These are phyloP conservation scores for Blastomussa wellsi DNA, from an alignment of 92 coral and sea anemone species.

Conservation along the genomic window DNA sequence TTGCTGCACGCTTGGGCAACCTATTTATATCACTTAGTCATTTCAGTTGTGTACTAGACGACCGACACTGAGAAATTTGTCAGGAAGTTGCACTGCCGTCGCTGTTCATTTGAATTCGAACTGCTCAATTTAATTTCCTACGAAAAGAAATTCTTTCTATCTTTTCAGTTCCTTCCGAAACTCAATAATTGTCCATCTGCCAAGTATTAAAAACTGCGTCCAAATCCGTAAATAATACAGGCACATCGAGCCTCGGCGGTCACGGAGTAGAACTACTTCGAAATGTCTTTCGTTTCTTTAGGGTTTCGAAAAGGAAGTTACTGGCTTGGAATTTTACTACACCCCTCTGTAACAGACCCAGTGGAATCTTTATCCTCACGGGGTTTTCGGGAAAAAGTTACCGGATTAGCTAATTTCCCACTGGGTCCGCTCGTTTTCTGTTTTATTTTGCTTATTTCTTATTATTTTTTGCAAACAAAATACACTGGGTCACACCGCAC, in stretches of 20 bases:
- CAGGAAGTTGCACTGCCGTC: background rate
- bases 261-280: background rate
- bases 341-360: too few species aligned
- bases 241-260: background rate
- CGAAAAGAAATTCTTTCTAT: background rate
- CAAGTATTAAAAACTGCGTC: background rate
- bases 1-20: background rate
- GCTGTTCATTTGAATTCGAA: background rate
- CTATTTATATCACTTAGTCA: background rate
- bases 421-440: too few species aligned
- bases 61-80: background rate
- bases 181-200: background rate
- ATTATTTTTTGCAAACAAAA: too few species aligned
- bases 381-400: too few species aligned
- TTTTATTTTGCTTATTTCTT: too few species aligned
- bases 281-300: background rate
- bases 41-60: background rate
- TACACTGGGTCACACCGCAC: too few species aligned
- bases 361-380: too few species aligned
- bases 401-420: too few species aligned
- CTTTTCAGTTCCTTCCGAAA: background rate
- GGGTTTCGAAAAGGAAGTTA: conserved; percentile 14
- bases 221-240: background rate
- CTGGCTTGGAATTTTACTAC: background rate
- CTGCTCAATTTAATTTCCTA: background rate